phyloP scores from a whole-genome alignment of 2,113 vertebrate genomes.

The Pitta sordida region DNA sequence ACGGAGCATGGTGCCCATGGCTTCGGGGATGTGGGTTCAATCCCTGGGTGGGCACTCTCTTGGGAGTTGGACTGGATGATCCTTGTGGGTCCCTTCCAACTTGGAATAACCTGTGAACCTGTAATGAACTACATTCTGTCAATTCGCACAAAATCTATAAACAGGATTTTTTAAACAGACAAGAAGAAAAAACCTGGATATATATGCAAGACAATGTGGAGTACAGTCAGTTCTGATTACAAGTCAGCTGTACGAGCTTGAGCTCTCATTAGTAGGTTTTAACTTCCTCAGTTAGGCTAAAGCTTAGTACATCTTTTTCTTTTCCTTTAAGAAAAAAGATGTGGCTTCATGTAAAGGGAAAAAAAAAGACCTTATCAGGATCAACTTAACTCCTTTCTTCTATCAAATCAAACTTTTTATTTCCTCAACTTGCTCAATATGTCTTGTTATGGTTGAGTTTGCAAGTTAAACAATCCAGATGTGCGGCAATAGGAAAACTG shows the following conservation, averaged over 20 bases:
- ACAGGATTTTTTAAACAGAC: neutral
- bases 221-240: neutral
- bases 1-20: too few relatives aligned
- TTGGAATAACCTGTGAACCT: too few relatives aligned
- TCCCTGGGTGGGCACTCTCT: too few relatives aligned
- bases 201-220: neutral
- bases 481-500: slow-evolving; percentile 48
- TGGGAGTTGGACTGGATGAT: too few relatives aligned
- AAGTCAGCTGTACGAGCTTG: neutral
- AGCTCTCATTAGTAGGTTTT: neutral
- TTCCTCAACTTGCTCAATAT: slow-evolving; percentile 6
- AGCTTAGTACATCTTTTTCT: neutral
- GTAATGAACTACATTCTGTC: neutral
- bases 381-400: slow-evolving; percentile 8
- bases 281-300: neutral
- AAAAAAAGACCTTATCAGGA: neutral
- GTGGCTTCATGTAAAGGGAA: neutral
- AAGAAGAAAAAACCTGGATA: neutral
- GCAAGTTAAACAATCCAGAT: slow-evolving; percentile 57
- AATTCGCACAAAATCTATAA: neutral
- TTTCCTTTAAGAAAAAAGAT: neutral
- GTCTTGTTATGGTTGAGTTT: slow-evolving; percentile 43
- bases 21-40: too few relatives aligned
- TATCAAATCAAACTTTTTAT: slow-evolving; percentile 42
- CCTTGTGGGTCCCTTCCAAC: too few relatives aligned